Percentiles rank a stretch among this genome's conserved stretches.
These are phyloP conservation scores for Limnephilus rhombicus DNA, from an alignment of 2,888 invertebrate species.

Conservation along the genomic window DNA sequence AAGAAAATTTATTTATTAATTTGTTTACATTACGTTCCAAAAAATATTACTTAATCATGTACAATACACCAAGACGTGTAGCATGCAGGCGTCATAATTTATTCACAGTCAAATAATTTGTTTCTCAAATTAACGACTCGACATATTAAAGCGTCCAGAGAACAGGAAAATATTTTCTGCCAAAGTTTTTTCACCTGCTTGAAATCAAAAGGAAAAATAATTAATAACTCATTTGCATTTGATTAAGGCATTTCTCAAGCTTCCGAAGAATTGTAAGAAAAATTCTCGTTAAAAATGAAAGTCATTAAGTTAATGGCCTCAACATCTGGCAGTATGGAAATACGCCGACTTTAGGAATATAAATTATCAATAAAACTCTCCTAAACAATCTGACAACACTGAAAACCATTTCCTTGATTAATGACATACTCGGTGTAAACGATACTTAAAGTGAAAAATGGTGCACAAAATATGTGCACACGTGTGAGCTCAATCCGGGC, in stretches of 20 bases:
- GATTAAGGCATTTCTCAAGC: slow-evolving; percentile 63
- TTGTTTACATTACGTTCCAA: neutral
- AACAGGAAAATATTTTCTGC: slow-evolving; percentile 29
- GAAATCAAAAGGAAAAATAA: slow-evolving; percentile 54
- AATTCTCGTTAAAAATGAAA: slow-evolving; percentile 61
- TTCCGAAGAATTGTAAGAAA: slow-evolving; percentile 57
- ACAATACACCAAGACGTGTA: neutral
- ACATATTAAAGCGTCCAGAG: neutral
- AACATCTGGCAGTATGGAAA: slow-evolving; percentile 48
- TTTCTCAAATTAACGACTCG: neutral
- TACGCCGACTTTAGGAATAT: slow-evolving; percentile 38
- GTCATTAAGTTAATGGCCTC: slow-evolving; percentile 63
- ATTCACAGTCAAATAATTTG: neutral
- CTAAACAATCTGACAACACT: slow-evolving; percentile 51
- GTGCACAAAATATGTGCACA: neutral
- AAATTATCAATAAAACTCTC: slow-evolving; percentile 60
- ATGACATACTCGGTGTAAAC: slow-evolving; percentile 34
- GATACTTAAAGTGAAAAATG: slow-evolving; percentile 41
- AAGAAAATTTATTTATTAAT: too few species aligned
- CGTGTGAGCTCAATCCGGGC: neutral
- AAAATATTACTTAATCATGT: neutral
- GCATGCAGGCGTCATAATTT: neutral
- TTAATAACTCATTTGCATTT: slow-evolving; percentile 65
- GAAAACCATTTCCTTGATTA: slow-evolving; percentile 52
- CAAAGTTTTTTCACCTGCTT: slow-evolving; percentile 25